Evolutionary conservation across 2,888 invertebrate genomes (phyloP).

Genomic region (Pterostichus madidus): DNA sequence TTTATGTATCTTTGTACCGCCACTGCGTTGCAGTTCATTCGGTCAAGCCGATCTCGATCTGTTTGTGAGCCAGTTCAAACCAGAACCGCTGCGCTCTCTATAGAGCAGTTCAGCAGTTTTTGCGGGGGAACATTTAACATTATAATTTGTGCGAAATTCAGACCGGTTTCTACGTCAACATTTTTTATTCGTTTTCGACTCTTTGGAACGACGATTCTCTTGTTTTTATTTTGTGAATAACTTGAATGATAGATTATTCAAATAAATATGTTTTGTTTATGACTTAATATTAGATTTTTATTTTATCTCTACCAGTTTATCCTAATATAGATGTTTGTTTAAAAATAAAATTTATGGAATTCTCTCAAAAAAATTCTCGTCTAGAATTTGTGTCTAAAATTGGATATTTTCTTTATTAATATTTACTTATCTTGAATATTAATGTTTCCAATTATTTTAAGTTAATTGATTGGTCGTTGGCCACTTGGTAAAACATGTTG

Average conservation of each 20-base stretch:
- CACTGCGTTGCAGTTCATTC: background rate
- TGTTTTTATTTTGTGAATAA: background rate
- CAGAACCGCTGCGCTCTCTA: constrained; percentile 18
- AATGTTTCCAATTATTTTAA: too few relatives aligned
- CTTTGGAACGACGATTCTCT: background rate
- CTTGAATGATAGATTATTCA: background rate
- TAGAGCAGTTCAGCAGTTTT: constrained; percentile 7
- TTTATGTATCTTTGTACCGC: background rate
- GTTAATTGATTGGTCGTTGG: too few relatives aligned
- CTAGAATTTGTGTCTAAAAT: background rate
- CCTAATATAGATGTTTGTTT: background rate
- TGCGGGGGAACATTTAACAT: constrained; percentile 41
- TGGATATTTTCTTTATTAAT: background rate
- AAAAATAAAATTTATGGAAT: background rate
- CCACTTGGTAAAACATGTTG: too few relatives aligned
- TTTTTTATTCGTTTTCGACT: background rate
- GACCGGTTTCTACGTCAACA: constrained; percentile 40
- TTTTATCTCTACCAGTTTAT: background rate
- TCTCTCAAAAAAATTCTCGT: too few relatives aligned
- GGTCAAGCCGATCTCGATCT: constrained; percentile 13
- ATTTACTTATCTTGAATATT: too few relatives aligned
- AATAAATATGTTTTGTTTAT: background rate
- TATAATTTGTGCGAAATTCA: constrained; percentile 42
- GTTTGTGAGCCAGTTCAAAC: constrained; percentile 34
- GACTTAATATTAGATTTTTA: background rate